Evolutionary conservation across 2,113 vertebrate species (phyloP).

Genomic region (Orcinus orca): DNA sequence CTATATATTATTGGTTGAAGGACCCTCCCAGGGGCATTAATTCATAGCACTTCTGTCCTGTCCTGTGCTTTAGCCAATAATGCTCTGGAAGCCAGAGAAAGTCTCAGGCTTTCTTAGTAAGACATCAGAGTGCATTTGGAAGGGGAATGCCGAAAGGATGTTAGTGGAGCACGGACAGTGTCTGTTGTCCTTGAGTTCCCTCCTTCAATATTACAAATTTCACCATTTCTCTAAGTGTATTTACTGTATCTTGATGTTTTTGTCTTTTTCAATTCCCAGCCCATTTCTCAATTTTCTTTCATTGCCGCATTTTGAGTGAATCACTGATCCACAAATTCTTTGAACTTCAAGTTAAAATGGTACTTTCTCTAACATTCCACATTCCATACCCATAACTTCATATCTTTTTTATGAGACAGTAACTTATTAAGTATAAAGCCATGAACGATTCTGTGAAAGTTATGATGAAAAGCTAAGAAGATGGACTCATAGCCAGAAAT

Average conservation of each 20-base stretch:
- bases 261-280: background rate
- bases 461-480: background rate
- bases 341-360: background rate
- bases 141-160: background rate
- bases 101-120: background rate
- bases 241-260: background rate
- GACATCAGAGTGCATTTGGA: background rate
- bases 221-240: background rate
- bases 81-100: background rate
- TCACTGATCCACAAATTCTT: background rate
- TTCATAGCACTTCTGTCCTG: background rate
- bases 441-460: background rate
- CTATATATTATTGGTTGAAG: background rate
- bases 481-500: background rate
- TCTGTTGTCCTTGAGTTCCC: background rate
- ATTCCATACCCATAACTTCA: background rate
- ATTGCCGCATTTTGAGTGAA: conserved; percentile 9
- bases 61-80: background rate
- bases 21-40: background rate
- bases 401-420: background rate
- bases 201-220: background rate
- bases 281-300: background rate
- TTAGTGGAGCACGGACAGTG: background rate
- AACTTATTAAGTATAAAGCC: conserved; percentile 32
- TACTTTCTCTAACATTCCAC: background rate